Evolutionary conservation across 64 coral and sea anemone species (phyloP), one percentile per base, ranked within the genome.

Genomic region (Pachyseris speciosa): DNA sequence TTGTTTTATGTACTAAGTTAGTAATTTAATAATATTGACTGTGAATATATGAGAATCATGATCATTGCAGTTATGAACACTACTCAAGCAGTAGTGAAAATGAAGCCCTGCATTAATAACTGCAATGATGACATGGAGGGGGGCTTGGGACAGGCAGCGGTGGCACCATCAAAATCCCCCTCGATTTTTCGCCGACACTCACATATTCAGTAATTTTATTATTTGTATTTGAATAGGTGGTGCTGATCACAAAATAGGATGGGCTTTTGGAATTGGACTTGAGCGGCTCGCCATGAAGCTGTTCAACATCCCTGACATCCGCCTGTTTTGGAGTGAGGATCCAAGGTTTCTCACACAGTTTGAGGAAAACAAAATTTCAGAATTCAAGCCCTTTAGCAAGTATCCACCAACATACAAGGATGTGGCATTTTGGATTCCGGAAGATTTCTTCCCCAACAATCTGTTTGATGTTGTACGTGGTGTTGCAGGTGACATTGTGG

Each of bases 201-300:
- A n/a, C n/a, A n/a, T n/a, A n/a, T n/a, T n/a, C n/a, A n/a, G n/a
- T n/a, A n/a, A n/a, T 1, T 34, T 17, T 68, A 5, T 43, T 7
- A 12, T 33, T 85, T 43, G 13, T 22, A 67, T 63, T 9, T 13
- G 9, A 69, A 5, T 33, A 99, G 97, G 87, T 90, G 97, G 97
- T 39, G 97, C 94, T 75, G 85, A 59, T 26, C 87, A 83, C 31
- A 91, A 95, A 27, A 95, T 99, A 41, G 97, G 97, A 1, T 95
- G 97, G 97, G 97, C 94, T 58, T 99, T 99, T 90, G 97, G 97
- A 16, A 86, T 99, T 75, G 97, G 97, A 32, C 74, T 99, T 9
- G 97, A 99, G 39, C 90, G 97, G 24, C 75, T 99, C 29, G 97
- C 97, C 38, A 99, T 99, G 97, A 92, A 67, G 49, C 72, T 99